phyloP scores from a whole-genome alignment of 2,113 vertebrate species.

The Oryzias curvinotus region DNA sequence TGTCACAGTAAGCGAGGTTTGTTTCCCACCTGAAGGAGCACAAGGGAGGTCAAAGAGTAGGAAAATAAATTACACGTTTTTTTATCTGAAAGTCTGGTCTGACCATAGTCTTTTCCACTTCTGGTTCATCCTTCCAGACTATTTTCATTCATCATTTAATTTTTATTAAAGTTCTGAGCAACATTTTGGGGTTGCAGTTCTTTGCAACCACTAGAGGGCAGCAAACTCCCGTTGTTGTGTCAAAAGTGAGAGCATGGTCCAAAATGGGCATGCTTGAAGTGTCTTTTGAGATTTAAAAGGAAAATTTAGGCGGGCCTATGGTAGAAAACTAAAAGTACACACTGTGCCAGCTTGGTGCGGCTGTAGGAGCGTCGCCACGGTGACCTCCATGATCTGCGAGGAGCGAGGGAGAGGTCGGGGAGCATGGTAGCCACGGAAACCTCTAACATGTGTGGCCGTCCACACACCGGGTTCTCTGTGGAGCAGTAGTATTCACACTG shows the following conservation, averaged over 20 bases:
- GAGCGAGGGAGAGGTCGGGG: constrained; percentile 87
- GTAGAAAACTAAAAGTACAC: constrained; percentile 8
- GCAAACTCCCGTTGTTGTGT: background rate
- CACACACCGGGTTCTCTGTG: constrained; percentile 90
- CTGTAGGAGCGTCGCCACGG: constrained; percentile 94
- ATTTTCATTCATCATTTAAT: too few relatives aligned
- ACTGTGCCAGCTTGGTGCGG: constrained; percentile 64
- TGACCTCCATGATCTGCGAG: constrained; percentile 96
- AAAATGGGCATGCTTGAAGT: background rate
- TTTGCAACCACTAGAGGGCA: constrained; percentile 22
- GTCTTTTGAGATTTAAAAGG: background rate
- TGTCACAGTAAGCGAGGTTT: constrained; percentile 90
- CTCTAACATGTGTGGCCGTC: constrained; percentile 88
- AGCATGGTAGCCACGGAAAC: constrained; percentile 92
- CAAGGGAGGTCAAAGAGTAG: background rate
- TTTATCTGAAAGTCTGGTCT: too few relatives aligned
- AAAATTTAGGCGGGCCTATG: background rate
- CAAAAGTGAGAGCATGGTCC: background rate
- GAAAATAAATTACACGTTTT: background rate
- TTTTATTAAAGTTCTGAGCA: too few relatives aligned
- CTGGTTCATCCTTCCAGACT: too few relatives aligned
- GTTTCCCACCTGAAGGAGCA: constrained; percentile 88
- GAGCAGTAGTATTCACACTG: constrained; percentile 97
- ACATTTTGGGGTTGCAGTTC: background rate
- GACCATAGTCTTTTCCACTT: too few relatives aligned